Conservation (phyloP, 2,888 invertebrate species). For the Odontocolon sp. region DNA sequence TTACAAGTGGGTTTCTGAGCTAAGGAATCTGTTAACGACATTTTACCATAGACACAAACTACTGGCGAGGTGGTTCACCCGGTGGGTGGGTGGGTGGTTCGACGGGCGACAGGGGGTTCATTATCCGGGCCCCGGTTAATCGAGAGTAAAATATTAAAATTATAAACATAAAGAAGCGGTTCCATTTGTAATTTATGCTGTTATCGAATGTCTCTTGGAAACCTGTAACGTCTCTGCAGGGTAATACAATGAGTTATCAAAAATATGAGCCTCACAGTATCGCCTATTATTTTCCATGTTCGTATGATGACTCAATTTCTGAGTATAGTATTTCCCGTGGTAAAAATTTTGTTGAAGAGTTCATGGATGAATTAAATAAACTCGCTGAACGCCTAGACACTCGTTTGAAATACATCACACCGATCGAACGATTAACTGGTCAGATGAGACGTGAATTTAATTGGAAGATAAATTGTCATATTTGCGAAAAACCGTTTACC, state of each 20-base stretch:
- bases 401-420: constrained; percentile 4
- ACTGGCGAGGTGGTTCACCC: too few relatives aligned
- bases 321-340: neutral
- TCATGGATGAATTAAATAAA: constrained; percentile 24
- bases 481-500: constrained; percentile 50
- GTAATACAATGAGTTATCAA: neutral
- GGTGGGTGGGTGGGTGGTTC: too few relatives aligned
- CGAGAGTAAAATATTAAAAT: neutral
- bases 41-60: too few relatives aligned
- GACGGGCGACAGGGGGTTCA: too few relatives aligned
- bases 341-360: constrained; percentile 4
- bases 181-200: constrained; percentile 9
- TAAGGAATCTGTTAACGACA: too few relatives aligned
- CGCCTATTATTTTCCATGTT: constrained; percentile 1
- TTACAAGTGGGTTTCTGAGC: too few relatives aligned
- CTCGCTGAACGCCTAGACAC: constrained; percentile 22
- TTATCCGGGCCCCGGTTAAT: too few relatives aligned
- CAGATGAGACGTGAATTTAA: constrained; percentile 25
- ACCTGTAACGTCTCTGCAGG: too few relatives aligned
- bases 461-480: constrained; percentile 45
- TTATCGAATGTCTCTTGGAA: constrained; percentile 9
- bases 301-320: neutral
- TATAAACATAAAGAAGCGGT: neutral
- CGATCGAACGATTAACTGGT: constrained; percentile 21
- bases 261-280: neutral